Percentiles rank a stretch among this genome's conserved stretches.
phyloP scores from a whole-genome alignment of 1,140 invertebrate species.

The Physella acuta region DNA sequence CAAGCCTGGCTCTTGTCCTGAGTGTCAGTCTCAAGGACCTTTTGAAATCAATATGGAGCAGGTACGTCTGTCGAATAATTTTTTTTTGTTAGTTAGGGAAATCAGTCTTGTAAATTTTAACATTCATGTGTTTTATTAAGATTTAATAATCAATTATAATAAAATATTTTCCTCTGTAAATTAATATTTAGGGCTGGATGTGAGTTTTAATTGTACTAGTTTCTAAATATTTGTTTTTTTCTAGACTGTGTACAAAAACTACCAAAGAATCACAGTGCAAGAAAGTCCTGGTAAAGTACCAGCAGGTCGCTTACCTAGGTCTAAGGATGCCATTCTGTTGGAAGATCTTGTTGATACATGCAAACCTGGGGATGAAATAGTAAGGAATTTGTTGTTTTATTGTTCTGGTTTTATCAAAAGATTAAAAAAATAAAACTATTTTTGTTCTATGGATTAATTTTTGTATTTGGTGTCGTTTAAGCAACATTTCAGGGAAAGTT shows the following conservation, averaged over 20 bases:
- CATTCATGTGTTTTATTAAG: no score
- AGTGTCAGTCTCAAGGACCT: conserved; percentile 95
- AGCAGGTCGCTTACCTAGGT: conserved; percentile 94
- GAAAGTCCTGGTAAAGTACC: conserved; percentile 85
- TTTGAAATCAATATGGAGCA: conserved; percentile 77
- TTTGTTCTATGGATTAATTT: background rate
- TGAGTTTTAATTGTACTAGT: no score
- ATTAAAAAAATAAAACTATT: conserved; percentile 1
- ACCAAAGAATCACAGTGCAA: conserved; percentile 96
- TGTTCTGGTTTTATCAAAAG: no score
- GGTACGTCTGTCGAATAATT: no score
- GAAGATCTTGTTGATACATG: conserved; percentile 95
- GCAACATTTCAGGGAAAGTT: background rate
- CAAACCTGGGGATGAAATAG: conserved; percentile 98
- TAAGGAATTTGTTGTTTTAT: no score
- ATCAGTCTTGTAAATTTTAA: no score
- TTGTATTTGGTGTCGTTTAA: background rate
- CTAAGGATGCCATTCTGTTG: conserved; percentile 93
- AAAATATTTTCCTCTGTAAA: no score
- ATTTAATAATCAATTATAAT: no score
- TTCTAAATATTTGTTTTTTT: no score
- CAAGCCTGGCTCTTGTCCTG: conserved; percentile 93
- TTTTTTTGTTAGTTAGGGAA: no score
- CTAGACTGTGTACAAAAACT: conserved; percentile 97
- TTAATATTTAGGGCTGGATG: no score